Conservation (phyloP, 2,797 vertebrate species). For the Sebastiscus tertius region DNA sequence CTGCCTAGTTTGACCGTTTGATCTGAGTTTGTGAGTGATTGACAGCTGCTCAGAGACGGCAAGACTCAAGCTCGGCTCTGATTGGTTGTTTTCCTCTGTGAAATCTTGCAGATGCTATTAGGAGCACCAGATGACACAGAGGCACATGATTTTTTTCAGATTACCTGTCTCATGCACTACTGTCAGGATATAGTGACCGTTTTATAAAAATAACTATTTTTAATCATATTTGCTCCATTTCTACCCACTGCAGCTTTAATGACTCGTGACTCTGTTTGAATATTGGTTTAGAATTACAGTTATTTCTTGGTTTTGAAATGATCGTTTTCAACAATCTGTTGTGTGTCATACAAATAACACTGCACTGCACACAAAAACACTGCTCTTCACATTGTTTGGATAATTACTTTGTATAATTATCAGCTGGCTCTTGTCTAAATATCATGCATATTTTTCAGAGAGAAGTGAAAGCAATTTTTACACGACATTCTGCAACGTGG, state of each 20-base stretch:
- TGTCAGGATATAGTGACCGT: too few species aligned
- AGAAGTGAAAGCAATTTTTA: neutral
- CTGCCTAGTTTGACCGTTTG: too few species aligned
- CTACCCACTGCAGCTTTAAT: neutral
- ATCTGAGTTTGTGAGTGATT: too few species aligned
- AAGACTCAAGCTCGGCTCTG: too few species aligned
- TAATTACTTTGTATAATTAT: slow-evolving; percentile 22
- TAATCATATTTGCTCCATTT: too few species aligned
- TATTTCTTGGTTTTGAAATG: neutral
- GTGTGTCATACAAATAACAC: neutral
- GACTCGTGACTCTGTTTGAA: neutral
- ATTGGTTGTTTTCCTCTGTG: too few species aligned
- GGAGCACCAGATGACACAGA: too few species aligned
- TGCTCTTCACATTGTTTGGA: slow-evolving; percentile 25
- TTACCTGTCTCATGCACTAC: too few species aligned
- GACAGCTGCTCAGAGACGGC: too few species aligned
- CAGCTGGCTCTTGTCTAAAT: slow-evolving; percentile 8
- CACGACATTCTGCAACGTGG: neutral
- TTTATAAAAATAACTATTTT: too few species aligned
- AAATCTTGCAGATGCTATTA: too few species aligned
- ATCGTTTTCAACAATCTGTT: slow-evolving; percentile 7
- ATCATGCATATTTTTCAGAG: slow-evolving; percentile 2
- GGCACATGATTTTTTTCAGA: too few species aligned
- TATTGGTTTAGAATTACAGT: neutral
- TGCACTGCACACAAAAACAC: neutral